These are phyloP conservation scores for Chiropotes sagulatus DNA, from an alignment of 2,797 vertebrate species.

Conservation along the genomic window DNA sequence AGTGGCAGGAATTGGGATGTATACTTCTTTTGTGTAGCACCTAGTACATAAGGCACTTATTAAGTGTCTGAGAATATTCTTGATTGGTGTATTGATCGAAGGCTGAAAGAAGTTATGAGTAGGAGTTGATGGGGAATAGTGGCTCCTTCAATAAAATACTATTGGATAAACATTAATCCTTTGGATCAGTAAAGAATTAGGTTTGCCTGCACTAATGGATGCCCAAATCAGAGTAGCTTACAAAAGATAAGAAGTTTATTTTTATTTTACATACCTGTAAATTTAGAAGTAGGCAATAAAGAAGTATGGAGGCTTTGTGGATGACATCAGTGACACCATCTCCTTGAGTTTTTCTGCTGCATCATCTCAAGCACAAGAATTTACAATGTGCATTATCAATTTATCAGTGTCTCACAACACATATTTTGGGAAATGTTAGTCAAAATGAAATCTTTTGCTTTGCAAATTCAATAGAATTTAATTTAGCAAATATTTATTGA, in stretches of 20 bases:
- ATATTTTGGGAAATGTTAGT: slow-evolving; percentile 6
- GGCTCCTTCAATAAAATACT: not conserved
- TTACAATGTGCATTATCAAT: not conserved
- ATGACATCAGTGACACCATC: not conserved
- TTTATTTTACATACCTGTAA: not conserved
- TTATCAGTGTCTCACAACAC: not conserved
- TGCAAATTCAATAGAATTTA: slow-evolving; percentile 6
- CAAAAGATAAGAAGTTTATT: not conserved
- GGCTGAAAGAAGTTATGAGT: not conserved
- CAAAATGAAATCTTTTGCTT: not conserved
- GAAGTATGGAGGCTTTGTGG: not conserved
- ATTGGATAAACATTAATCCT: not conserved
- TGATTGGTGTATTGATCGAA: slow-evolving; percentile 6
- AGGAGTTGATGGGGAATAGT: not conserved
- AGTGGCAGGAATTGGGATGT: not conserved
- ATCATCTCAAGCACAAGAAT: not conserved
- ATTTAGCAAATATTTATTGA: slow-evolving; percentile 33
- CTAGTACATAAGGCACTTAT: not conserved
- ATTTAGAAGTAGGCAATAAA: not conserved
- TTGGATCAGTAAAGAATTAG: not conserved
- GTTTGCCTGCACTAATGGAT: not conserved
- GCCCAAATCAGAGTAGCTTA: not conserved
- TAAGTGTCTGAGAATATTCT: not conserved
- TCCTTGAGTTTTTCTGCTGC: not conserved
- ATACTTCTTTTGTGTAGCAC: not conserved